Percentiles rank a stretch among this genome's conserved stretches.
Conservation (phyloP, 2,113 vertebrate species). For the Synchiropus splendidus region DNA sequence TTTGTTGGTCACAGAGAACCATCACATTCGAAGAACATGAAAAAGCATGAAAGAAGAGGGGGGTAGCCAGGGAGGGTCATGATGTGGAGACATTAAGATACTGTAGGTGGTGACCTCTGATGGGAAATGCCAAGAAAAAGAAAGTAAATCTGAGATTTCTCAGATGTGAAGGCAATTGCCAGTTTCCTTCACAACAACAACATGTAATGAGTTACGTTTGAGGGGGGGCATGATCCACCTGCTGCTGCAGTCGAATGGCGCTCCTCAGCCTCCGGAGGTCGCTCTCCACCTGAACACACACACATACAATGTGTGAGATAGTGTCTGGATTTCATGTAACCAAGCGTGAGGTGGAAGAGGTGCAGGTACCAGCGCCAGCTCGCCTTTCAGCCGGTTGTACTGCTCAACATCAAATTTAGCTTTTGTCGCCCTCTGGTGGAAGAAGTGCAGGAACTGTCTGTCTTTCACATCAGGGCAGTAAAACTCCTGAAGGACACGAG, state of each 20-base stretch:
- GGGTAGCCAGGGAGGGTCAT: too few species aligned
- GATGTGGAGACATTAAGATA: too few species aligned
- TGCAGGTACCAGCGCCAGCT: constrained; percentile 12
- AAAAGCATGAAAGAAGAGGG: too few species aligned
- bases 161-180: too few species aligned
- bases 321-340: too few species aligned
- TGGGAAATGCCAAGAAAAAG: too few species aligned
- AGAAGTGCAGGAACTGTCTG: constrained; percentile 24
- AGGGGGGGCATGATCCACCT: not conserved
- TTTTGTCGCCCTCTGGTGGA: constrained; percentile 1
- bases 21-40: too few species aligned
- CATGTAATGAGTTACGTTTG: too few species aligned
- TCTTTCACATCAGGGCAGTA: not conserved
- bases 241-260: constrained; percentile 8
- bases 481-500: constrained; percentile 13
- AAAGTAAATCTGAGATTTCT: too few species aligned
- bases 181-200: too few species aligned
- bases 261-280: constrained; percentile 15
- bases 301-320: not conserved
- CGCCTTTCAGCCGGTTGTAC: constrained; percentile 26
- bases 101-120: too few species aligned
- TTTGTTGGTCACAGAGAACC: too few species aligned
- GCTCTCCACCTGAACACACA: constrained; percentile 12
- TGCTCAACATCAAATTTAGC: constrained; percentile 14
- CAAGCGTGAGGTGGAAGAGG: not conserved